A percentile compares a stretch with the other conserved stretches of the same genome.
Evolutionary conservation across 1,140 invertebrate species (phyloP).

Genomic region (Papilio polyxenes): DNA sequence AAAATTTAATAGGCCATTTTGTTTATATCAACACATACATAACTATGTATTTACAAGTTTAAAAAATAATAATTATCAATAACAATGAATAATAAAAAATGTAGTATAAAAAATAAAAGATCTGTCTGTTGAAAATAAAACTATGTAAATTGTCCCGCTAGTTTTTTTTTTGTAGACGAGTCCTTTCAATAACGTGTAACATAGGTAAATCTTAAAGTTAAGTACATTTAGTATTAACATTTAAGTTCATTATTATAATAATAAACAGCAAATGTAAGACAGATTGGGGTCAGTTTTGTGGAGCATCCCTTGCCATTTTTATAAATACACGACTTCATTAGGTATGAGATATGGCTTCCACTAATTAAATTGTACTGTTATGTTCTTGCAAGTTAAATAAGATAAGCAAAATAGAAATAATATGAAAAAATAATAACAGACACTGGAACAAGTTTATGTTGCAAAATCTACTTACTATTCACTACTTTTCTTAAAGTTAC

Average conservation of each 20-base stretch:
- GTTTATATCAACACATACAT: no score
- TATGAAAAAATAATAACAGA: background rate
- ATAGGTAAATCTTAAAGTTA: no score
- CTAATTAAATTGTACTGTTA: slow-evolving; percentile 22
- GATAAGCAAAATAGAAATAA: background rate
- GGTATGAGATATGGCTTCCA: background rate
- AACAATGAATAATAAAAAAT: no score
- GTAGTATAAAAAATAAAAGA: no score
- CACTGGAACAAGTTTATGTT: no score
- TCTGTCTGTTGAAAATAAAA: no score
- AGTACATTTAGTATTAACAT: background rate
- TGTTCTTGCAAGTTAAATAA: background rate
- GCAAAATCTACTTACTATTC: background rate
- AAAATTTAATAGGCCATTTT: no score
- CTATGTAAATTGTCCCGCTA: background rate
- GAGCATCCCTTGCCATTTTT: background rate
- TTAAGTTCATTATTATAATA: background rate
- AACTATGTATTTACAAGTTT: no score
- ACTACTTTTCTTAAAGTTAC: background rate
- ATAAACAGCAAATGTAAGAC: background rate
- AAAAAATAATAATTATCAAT: no score
- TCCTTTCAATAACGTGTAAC: no score
- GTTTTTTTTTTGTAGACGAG: no score
- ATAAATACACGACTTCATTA: slow-evolving; percentile 19
- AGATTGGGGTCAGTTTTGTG: background rate